Percentiles rank a stretch among this genome's conserved stretches.
phyloP scores from a whole-genome alignment of 2,888 invertebrate genomes.

The Megamerina dolium region DNA sequence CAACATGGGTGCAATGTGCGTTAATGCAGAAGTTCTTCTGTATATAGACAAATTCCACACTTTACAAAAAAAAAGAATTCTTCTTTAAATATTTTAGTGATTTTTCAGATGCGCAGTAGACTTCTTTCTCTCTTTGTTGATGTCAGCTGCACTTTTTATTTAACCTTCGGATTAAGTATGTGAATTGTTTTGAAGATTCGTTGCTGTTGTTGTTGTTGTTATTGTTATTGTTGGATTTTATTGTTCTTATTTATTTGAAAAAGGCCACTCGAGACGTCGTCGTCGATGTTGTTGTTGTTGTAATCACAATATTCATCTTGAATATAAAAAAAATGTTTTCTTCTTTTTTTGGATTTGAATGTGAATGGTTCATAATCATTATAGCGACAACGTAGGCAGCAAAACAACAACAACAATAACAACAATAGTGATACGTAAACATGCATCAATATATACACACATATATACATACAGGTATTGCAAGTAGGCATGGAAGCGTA shows the following conservation, averaged over 20 bases:
- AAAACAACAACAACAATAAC: constrained; percentile 14
- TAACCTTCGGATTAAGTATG: too few relatives aligned
- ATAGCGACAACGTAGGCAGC: constrained; percentile 16
- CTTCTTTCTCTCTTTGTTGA: neutral
- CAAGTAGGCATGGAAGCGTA: too few relatives aligned
- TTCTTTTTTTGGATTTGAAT: constrained; percentile 10
- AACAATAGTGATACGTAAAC: constrained; percentile 29
- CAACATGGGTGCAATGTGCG: too few relatives aligned
- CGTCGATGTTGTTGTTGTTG: constrained; percentile 6
- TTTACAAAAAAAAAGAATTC: too few relatives aligned
- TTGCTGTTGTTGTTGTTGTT: neutral
- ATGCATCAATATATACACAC: constrained; percentile 22
- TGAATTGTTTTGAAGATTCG: neutral
- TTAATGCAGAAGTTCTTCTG: too few relatives aligned
- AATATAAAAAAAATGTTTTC: constrained; percentile 10
- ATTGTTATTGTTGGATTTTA: neutral
- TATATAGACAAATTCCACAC: too few relatives aligned
- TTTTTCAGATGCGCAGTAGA: too few relatives aligned
- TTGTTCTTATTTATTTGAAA: neutral
- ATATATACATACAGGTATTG: constrained; percentile 2
- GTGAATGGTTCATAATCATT: constrained; percentile 12
- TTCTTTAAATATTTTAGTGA: too few relatives aligned
- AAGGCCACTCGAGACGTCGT: neutral
- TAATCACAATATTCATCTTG: constrained; percentile 7
- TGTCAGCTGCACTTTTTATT: too few relatives aligned